Evolutionary conservation across 2,888 invertebrate genomes (phyloP), one percentile per base, ranked within the genome.

Genomic region (Diarsia brunnea): DNA sequence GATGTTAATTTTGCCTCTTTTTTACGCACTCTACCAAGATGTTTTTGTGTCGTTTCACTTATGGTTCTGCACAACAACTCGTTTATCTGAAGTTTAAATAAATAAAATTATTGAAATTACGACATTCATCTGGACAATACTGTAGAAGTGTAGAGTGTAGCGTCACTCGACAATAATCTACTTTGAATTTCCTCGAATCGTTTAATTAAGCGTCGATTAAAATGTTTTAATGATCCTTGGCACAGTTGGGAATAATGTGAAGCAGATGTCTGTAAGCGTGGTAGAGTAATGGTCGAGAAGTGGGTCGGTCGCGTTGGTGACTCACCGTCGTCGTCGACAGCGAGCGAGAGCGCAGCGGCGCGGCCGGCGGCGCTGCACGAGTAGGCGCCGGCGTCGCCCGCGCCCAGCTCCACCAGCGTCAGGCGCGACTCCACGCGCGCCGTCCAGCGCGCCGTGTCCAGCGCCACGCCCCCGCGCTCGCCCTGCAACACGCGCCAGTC

Each of bases 381-480:
- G 89, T 97, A 92, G 31, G 1, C 53, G 76, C 91, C 92, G 21
- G 88, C 97, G 87, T 97, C 97, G 93, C 31, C 97, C 97, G 96
- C 94, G 91, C 97, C 21, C 97, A 88, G 93, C 90, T 81, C 94
- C 87, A 83, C 96, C 95, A 90, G 97, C 97, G 89, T 96, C 92
- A 88, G 97, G 94, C 91, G 98, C 96, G 90, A 97, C 97, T 85
- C 97, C 94, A 89, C 97, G 97, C 92, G 97, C 97, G 96, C 95
- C 87, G 97, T 95, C 89, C 97, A 97, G 82, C 97, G 97, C 93
- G 97, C 97, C 81, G 97, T 97, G 90, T 97, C 97, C 87, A 98
- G 97, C 85, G 97, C 97, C 90, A 97, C 97, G 75, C 97, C 97
- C 79, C 97, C 97, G 73, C 91, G 91, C 38, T 70, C 19, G 43